Base-by-base conservation (phyloP, 1,140 invertebrate species). In the Latrodectus geometricus region DNA sequence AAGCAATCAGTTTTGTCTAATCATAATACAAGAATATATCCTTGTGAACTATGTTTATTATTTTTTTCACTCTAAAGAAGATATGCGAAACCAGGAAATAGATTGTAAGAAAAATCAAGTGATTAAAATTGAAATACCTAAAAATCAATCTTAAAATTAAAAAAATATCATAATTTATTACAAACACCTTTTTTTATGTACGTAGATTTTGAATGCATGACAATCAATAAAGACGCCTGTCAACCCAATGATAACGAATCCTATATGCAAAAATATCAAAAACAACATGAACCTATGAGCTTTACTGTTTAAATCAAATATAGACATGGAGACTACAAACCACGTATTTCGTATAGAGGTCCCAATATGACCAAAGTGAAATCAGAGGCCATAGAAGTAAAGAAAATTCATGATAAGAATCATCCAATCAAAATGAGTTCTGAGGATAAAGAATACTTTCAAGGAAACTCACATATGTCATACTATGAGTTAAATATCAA, bases 131-230 rank as follows among this genome's bases (percentile, higher is more conserved):
- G 50, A n/a, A 66, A 82, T 82, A n/a, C 78, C 69, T 8, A 17
- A 82, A n/a, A 15, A 81, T 23, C 17, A 80, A 74, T 9, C 5
- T 8, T 76, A 9, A 11, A 73, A 11, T 65, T 74, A n/a, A 73
- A 82, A 74, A 74, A 61, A 4, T 50, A 61, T 21, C 50, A 87
- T 15, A 61, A 48, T 20, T 76, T 50, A n/a, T 49, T 56, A 49
- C 72, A 21, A 85, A 8, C 76, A 20, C 82, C 82, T 21, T 76
- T 85, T 75, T 54, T 78, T 2, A 65, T 23, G 17, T 85, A 81
- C 15, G 68, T 5, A 70, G 66, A 85, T 74, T 78, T 77, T 56
- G 82, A 69, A n/a, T 7, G 11, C n/a, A n/a, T n/a, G n/a, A n/a
- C n/a, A n/a, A n/a, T n/a, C n/a, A n/a, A n/a, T n/a, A n/a, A n/a